Conservation (phyloP, 2,113 vertebrate genomes). For the Natator depressus region DNA sequence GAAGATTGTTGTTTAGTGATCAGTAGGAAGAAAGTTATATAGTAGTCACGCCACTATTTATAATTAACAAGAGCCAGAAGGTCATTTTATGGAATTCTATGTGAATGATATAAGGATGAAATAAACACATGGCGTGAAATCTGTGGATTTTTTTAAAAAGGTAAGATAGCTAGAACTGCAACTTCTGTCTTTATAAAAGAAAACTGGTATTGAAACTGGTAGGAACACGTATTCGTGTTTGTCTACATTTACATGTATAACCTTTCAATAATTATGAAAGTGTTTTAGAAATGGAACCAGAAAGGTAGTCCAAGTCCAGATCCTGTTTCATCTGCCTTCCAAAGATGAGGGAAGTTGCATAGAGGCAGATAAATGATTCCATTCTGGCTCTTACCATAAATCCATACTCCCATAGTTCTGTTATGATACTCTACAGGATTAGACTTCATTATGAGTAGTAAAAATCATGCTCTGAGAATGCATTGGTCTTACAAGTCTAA, state of each 20-base stretch:
- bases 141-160: background rate
- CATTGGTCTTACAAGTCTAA: background rate
- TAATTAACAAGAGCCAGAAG: background rate
- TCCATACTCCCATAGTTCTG: background rate
- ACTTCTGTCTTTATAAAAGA: background rate
- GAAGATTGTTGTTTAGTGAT: background rate
- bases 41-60: background rate
- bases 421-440: background rate
- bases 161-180: background rate
- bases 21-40: background rate
- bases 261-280: background rate
- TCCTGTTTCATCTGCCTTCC: background rate
- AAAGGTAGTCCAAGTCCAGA: background rate
- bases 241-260: background rate
- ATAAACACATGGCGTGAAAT: conserved; percentile 3
- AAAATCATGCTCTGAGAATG: background rate
- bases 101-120: background rate
- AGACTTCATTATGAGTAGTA: background rate
- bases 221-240: background rate
- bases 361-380: background rate
- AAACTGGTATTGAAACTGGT: background rate
- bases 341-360: background rate
- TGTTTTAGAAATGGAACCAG: background rate
- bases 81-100: background rate
- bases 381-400: fast-evolving